Evolutionary conservation across 2,113 vertebrate species (phyloP), one percentile per base, ranked within the genome.

Genomic region (Tychaedon coryphoeus): DNA sequence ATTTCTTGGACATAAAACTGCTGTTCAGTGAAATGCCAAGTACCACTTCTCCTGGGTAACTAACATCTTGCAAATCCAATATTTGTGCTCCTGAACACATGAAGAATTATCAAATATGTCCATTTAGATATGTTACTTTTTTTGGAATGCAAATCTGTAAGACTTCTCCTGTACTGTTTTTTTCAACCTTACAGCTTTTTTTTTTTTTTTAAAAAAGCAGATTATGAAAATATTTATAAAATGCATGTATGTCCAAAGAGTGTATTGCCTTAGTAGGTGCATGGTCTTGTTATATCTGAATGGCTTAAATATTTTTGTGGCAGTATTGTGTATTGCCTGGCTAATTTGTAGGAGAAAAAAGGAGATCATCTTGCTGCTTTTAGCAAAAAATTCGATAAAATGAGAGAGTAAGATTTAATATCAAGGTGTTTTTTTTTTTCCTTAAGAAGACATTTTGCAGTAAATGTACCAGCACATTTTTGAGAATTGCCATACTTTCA

Each of bases 31-130:
- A 96, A 92, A 95, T 94, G 80, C 87, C 75, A 94, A 95, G 84
- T 84, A 73, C 67, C 42, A 64, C 67, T 96, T 95, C 38, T 95
- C 33, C 71, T 34, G 51, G 66, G 72, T 90, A 83, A 83, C 88
- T 88, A 92, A 60, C 48, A 65, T 76, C 74, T 90, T 90, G 57
- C 88, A 95, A 95, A 97, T 95, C 61, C 74, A 88, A 25, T 94
- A 91, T 95, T 94, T 96, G 85, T 95, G 82, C 56, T 86, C 9
- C 51, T 74, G 71, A 95, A 56, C 20, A 81, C 42, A n/a, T 56
- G 80, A 93, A 76, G 54, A 94, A 76, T 70, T 82, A 58, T 3
- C 54, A 87, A 26, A 53, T 81, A 29, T 58, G 50, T 73, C 66
- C 26, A 10, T 92, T 91, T 73, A 73, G 29, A 33, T 14, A 33